A percentile compares a stretch with the other conserved stretches of the same genome.
phyloP scores from a whole-genome alignment of 35 echinoderm and acorn worm genomes.

The Chiridota heheva region DNA sequence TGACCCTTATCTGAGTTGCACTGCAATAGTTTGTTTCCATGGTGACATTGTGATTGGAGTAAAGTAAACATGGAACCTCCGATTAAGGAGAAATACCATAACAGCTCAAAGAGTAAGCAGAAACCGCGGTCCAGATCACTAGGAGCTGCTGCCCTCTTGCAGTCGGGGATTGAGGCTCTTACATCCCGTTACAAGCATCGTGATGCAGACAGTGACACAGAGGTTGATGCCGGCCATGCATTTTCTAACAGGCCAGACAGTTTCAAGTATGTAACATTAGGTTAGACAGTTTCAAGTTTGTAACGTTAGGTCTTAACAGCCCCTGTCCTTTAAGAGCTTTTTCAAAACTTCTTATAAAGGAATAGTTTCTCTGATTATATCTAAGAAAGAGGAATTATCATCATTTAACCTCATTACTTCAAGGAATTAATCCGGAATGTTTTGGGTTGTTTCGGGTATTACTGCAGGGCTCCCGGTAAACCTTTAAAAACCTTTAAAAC shows the following conservation, averaged over 20 bases:
- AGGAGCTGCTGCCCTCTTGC: slow-evolving; percentile 52
- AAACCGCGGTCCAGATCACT: slow-evolving; percentile 71
- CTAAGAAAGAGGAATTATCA: no score
- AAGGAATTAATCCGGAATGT: no score
- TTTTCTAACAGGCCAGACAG: slow-evolving; percentile 66
- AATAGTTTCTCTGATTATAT: no score
- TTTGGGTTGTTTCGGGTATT: no score
- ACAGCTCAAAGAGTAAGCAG: not conserved
- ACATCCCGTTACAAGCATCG: slow-evolving; percentile 41
- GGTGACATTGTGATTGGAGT: not conserved
- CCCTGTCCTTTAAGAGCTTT: no score
- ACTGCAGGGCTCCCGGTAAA: no score
- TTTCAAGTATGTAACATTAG: slow-evolving; percentile 69
- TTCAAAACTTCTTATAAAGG: no score
- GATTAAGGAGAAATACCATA: slow-evolving; percentile 32
- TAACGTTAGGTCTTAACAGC: no score
- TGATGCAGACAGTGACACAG: slow-evolving; percentile 69
- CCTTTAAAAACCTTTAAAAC: no score
- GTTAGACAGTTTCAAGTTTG: no score
- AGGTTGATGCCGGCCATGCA: slow-evolving; percentile 37
- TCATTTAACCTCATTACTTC: no score
- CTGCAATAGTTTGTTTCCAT: not conserved
- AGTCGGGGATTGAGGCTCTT: slow-evolving; percentile 57
- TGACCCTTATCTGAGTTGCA: no score
- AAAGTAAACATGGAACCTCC: not conserved